phyloP scores from a whole-genome alignment of 2,113 vertebrate species.

The Mustela lutreola region DNA sequence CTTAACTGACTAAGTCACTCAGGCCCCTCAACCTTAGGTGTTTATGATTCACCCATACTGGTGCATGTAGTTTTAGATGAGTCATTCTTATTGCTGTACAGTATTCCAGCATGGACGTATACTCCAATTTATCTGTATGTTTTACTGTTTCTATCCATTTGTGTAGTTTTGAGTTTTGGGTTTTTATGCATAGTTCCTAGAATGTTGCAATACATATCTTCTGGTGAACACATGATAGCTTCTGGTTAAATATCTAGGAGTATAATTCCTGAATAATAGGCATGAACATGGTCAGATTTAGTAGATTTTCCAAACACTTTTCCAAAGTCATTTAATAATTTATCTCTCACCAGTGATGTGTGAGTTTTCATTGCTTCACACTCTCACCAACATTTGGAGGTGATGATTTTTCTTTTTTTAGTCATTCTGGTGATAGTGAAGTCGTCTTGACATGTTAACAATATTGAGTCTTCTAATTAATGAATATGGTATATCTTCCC shows the following conservation, averaged over 20 bases:
- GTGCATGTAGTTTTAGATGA: neutral
- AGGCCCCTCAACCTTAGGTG: neutral
- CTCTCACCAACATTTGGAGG: neutral
- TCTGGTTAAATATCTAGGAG: neutral
- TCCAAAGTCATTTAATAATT: neutral
- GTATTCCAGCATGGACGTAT: neutral
- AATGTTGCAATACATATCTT: neutral
- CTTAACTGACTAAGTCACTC: neutral
- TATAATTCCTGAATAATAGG: neutral
- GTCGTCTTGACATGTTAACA: neutral
- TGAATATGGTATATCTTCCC: neutral
- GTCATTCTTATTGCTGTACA: neutral
- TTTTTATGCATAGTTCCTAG: neutral
- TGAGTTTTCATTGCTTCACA: neutral
- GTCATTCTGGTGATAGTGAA: neutral
- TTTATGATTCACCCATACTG: neutral
- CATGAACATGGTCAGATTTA: neutral
- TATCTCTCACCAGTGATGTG: neutral
- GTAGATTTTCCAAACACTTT: neutral
- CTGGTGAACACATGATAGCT: neutral
- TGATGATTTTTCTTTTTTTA: neutral
- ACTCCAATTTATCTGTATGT: neutral
- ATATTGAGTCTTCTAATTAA: neutral
- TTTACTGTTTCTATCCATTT: neutral
- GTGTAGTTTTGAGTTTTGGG: neutral